These are phyloP conservation scores for Willisornis vidua DNA, from an alignment of 2,113 vertebrate genomes.

Conservation along the genomic window DNA sequence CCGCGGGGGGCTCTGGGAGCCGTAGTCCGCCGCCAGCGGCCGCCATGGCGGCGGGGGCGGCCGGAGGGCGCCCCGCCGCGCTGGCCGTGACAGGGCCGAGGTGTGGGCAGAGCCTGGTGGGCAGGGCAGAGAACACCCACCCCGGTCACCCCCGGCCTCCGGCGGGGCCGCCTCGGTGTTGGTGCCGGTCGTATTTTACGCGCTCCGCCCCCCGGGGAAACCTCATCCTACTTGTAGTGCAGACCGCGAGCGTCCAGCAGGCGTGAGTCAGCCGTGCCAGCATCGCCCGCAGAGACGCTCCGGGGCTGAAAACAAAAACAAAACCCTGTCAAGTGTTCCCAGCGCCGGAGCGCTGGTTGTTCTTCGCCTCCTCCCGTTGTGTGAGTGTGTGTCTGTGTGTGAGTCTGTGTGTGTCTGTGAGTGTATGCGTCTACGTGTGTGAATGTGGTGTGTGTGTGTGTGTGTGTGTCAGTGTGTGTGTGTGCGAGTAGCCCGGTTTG, in stretches of 20 bases:
- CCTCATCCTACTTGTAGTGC: not conserved
- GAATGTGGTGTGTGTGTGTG: not conserved
- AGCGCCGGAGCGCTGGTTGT: rapidly evolving
- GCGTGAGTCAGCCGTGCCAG: not conserved
- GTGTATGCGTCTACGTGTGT: too few relatives aligned
- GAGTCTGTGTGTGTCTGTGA: not conserved
- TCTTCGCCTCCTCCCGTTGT: rapidly evolving
- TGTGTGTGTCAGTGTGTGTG: not conserved
- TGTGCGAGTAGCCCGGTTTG: rapidly evolving
- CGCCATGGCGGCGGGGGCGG: not conserved
- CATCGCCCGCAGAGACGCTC: not conserved
- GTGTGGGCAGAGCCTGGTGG: not conserved
- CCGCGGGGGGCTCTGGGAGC: conserved; percentile 33
- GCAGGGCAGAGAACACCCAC: not conserved
- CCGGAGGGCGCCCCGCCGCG: too few relatives aligned
- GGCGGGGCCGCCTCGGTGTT: not conserved
- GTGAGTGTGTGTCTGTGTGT: not conserved
- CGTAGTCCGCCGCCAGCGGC: not conserved
- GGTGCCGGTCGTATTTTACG: not conserved
- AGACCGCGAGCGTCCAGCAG: not conserved
- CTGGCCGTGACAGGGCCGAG: not conserved
- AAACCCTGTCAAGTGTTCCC: not conserved
- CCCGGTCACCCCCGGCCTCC: not conserved
- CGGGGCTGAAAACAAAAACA: not conserved
- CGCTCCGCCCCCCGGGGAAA: not conserved